A percentile compares a stretch with the other conserved stretches of the same genome.
These are phyloP conservation scores for Holacanthella duospinosa DNA, from an alignment of 2,888 invertebrate genomes.

Conservation along the genomic window DNA sequence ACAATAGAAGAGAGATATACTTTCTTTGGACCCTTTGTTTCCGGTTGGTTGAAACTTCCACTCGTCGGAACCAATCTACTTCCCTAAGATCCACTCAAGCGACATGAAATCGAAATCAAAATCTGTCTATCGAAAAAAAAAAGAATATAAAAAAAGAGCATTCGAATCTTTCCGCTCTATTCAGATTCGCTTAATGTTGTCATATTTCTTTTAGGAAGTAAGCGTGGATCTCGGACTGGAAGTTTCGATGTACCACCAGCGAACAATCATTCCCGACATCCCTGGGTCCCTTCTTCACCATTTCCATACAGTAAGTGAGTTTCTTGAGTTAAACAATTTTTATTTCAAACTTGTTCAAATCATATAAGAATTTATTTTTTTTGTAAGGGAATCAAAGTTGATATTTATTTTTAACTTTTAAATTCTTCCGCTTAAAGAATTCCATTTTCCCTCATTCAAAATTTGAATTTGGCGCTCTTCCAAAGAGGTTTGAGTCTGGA, in stretches of 20 bases:
- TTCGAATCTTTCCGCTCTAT: too few relatives aligned
- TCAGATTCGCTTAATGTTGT: not conserved
- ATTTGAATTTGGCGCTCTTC: not conserved
- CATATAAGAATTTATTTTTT: not conserved
- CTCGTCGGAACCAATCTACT: too few relatives aligned
- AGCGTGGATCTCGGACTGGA: constrained; percentile 35
- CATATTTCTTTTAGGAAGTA: constrained; percentile 29
- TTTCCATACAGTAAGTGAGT: constrained; percentile 12
- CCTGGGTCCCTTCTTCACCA: constrained; percentile 7
- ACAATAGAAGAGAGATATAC: not conserved
- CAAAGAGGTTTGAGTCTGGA: not conserved
- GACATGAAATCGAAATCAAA: not conserved
- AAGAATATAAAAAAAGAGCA: not conserved
- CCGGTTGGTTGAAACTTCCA: too few relatives aligned
- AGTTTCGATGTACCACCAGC: constrained; percentile 36
- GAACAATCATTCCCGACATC: constrained; percentile 37
- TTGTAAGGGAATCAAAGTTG: too few relatives aligned
- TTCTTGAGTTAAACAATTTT: too few relatives aligned
- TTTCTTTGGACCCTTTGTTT: not conserved
- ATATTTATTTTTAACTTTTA: not conserved
- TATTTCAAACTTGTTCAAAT: not conserved
- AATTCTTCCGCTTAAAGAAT: not conserved
- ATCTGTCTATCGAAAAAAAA: not conserved
- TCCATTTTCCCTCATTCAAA: not conserved
- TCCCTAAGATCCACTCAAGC: not conserved